A percentile compares a stretch with the other conserved stretches of the same genome.
Conservation (phyloP, 2,888 invertebrate genomes). For the Melieria omissa region DNA sequence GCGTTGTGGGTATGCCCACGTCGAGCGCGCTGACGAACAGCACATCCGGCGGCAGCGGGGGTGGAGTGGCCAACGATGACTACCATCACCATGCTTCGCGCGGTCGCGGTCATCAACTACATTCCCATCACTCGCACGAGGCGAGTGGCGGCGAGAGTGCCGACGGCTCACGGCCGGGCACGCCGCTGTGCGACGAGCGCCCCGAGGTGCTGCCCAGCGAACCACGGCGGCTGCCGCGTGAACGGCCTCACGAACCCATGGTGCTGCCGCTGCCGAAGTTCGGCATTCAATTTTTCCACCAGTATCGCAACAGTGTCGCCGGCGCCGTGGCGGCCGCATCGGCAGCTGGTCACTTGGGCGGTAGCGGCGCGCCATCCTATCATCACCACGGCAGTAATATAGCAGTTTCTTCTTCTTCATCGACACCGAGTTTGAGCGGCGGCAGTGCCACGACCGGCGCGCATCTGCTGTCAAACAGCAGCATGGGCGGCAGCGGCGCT, state of each 20-base stretch:
- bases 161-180: conserved; percentile 84
- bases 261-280: conserved; percentile 90
- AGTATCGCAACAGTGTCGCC: conserved; percentile 56
- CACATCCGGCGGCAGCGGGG: conserved; percentile 30
- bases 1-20: conserved; percentile 63
- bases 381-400: conserved; percentile 47
- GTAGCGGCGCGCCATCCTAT: conserved; percentile 37
- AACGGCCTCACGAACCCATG: conserved; percentile 75
- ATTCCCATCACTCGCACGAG: conserved; percentile 69
- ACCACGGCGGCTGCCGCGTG: conserved; percentile 75
- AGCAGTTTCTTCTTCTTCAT: conserved; percentile 49
- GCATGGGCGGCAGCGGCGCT: conserved; percentile 40
- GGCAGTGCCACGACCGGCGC: conserved; percentile 39
- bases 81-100: conserved; percentile 65
- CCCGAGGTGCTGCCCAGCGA: conserved; percentile 80
- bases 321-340: conserved; percentile 33
- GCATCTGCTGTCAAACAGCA: conserved; percentile 54
- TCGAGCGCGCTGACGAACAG: conserved; percentile 36
- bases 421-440: conserved; percentile 36
- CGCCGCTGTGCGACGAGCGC: conserved; percentile 84
- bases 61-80: conserved; percentile 50
- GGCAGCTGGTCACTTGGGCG: conserved; percentile 38
- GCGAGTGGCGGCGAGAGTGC: conserved; percentile 72
- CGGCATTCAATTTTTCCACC: conserved; percentile 76
- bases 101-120: conserved; percentile 69